phyloP scores from a whole-genome alignment of 2,888 invertebrate species.

The Spodoptera littoralis region DNA sequence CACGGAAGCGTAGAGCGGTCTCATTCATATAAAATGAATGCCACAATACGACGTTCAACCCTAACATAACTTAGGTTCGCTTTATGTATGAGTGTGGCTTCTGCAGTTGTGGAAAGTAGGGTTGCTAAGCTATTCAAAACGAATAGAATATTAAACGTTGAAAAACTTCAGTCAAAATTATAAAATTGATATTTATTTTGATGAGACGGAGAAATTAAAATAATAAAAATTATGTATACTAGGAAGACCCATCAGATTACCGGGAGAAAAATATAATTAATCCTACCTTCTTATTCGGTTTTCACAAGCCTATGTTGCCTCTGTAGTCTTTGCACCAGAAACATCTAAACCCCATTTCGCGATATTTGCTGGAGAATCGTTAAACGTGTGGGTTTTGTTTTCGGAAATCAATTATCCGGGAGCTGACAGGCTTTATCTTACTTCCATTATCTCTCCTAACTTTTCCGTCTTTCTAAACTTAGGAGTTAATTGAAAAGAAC shows the following conservation, averaged over 20 bases:
- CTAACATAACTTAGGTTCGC: slow-evolving; percentile 6
- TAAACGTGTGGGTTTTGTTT: background rate
- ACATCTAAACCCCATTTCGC: too few species aligned
- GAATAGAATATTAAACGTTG: too few species aligned
- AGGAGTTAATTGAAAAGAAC: background rate
- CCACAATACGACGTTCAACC: slow-evolving; percentile 20
- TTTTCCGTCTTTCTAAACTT: slow-evolving; percentile 12
- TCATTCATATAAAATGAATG: slow-evolving; percentile 23
- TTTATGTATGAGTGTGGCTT: slow-evolving; percentile 29
- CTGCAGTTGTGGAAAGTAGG: slow-evolving; percentile 2
- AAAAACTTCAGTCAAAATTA: too few species aligned
- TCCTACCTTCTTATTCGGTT: too few species aligned
- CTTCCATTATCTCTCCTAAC: slow-evolving; percentile 2
- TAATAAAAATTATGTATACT: too few species aligned
- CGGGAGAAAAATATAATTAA: too few species aligned
- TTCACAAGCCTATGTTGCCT: too few species aligned
- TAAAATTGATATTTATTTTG: too few species aligned
- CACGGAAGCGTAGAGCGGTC: slow-evolving; percentile 14
- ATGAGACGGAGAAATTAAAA: too few species aligned
- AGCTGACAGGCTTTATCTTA: background rate
- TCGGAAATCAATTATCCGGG: background rate
- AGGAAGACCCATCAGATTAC: too few species aligned
- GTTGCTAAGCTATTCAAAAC: background rate
- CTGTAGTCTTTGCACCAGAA: too few species aligned
- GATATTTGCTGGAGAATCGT: too few species aligned